phyloP scores from a whole-genome alignment of 2,113 vertebrate genomes.

The Bolborhynchus lineola region DNA sequence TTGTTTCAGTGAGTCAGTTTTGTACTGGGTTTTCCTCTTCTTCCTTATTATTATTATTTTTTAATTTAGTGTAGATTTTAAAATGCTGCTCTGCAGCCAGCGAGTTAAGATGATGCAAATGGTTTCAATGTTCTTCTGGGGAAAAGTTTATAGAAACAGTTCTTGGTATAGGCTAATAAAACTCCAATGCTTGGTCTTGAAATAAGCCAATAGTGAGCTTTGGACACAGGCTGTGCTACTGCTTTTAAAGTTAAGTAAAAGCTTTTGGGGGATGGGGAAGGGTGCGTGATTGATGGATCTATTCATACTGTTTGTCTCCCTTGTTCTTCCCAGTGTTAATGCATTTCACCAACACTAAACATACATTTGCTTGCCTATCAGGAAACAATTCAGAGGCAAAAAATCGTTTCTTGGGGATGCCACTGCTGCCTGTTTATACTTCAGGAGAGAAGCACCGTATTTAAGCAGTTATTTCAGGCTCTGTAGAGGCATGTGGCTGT shows the following conservation, averaged over 20 bases:
- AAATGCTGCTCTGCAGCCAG: neutral
- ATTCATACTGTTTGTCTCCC: neutral
- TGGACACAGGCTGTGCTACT: neutral
- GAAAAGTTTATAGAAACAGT: neutral
- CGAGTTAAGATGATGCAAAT: neutral
- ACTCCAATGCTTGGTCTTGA: neutral
- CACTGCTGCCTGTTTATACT: neutral
- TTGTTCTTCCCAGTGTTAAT: neutral
- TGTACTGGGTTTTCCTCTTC: neutral
- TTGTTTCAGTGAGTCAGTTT: neutral
- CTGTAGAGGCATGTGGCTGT: neutral
- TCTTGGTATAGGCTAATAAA: constrained; percentile 25
- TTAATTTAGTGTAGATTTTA: neutral
- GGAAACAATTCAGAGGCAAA: neutral
- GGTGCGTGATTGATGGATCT: neutral
- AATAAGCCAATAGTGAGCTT: neutral
- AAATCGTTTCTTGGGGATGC: neutral
- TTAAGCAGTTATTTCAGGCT: neutral
- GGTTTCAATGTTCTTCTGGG: constrained; percentile 31
- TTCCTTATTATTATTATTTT: neutral
- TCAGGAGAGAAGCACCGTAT: neutral
- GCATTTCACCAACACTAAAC: neutral
- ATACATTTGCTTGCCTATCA: neutral
- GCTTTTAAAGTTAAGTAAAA: neutral
- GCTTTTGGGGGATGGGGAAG: neutral